Conservation (phyloP, 2,888 invertebrate species). For the Himalopsyche tibetana region DNA sequence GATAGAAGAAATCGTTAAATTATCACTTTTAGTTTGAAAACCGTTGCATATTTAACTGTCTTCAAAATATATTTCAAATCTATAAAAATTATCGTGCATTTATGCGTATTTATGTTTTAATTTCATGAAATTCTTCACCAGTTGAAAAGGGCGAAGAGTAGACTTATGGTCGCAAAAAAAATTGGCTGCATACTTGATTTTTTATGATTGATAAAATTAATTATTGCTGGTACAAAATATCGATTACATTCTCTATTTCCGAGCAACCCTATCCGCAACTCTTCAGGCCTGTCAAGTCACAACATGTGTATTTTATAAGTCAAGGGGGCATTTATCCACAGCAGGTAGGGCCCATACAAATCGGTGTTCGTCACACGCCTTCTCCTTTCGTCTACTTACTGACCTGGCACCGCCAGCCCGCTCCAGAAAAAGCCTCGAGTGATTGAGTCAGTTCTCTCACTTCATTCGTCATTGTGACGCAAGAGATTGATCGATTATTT, state of each 20-base stretch:
- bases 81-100: too few species aligned
- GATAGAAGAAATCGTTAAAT: too few species aligned
- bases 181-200: too few species aligned
- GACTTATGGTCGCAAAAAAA: too few species aligned
- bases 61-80: too few species aligned
- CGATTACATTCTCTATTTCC: neutral
- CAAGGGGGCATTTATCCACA: constrained; percentile 60
- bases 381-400: constrained; percentile 22
- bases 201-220: too few species aligned
- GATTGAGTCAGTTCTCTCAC: constrained; percentile 51
- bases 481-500: constrained; percentile 51
- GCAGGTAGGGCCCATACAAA: constrained; percentile 63
- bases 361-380: constrained; percentile 61
- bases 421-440: constrained; percentile 28
- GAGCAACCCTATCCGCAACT: constrained; percentile 46
- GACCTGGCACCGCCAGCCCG: constrained; percentile 27
- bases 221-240: too few species aligned
- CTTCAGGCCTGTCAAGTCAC: constrained; percentile 61
- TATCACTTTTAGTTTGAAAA: too few species aligned
- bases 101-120: too few species aligned
- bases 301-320: constrained; percentile 64
- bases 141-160: too few species aligned
- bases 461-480: constrained; percentile 55
- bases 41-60: too few species aligned
- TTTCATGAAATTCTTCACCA: too few species aligned